phyloP scores from a whole-genome alignment of 2,888 invertebrate genomes.

The Dicyrtoma fusca region DNA sequence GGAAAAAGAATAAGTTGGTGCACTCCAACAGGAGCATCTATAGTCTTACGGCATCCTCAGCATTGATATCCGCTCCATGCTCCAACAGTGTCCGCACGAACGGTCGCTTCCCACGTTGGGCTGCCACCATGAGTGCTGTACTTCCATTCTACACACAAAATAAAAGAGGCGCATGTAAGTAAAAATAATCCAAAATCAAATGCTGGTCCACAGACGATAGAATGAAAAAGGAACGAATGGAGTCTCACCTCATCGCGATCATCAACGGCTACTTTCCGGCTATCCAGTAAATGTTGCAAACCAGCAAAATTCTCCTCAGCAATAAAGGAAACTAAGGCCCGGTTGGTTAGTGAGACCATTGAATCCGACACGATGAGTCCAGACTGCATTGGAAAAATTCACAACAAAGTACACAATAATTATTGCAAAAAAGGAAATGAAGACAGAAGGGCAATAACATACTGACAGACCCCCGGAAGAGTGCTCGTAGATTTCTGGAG shows the following conservation, averaged over 20 bases:
- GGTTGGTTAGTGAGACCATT: constrained; percentile 53
- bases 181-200: background rate
- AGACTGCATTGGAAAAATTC: constrained; percentile 2
- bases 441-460: background rate
- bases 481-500: background rate
- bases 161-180: background rate
- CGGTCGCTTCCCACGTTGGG: constrained; percentile 78
- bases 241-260: constrained; percentile 81
- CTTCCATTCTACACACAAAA: constrained; percentile 76
- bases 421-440: background rate
- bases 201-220: background rate
- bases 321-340: constrained; percentile 64
- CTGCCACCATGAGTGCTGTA: constrained; percentile 90
- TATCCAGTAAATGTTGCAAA: constrained; percentile 79
- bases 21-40: too few species aligned
- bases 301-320: constrained; percentile 78
- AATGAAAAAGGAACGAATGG: background rate
- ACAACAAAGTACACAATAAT: background rate
- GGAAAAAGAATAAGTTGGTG: constrained; percentile 10
- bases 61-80: constrained; percentile 89
- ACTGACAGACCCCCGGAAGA: background rate
- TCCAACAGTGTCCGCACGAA: constrained; percentile 83
- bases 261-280: constrained; percentile 77
- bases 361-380: constrained; percentile 36
- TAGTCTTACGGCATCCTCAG: constrained; percentile 75